Conservation (phyloP, 2,888 invertebrate species). For the Stenotaenia linearis region DNA sequence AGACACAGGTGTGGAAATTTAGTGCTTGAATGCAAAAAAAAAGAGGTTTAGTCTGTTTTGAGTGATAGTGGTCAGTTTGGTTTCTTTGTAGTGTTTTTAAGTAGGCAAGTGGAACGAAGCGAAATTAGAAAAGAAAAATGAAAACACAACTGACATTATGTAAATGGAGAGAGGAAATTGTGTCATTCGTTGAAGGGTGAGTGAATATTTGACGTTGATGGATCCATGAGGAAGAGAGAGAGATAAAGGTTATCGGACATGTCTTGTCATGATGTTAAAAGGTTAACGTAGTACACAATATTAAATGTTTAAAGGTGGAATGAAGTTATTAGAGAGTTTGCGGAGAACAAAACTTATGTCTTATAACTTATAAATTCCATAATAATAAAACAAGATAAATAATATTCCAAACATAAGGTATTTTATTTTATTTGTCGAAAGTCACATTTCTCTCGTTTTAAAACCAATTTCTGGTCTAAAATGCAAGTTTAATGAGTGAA, state of each 20-base stretch:
- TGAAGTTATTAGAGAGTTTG: too few relatives aligned
- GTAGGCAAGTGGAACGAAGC: background rate
- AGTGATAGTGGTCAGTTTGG: background rate
- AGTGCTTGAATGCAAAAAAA: background rate
- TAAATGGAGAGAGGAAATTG: background rate
- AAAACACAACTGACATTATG: conserved; percentile 4
- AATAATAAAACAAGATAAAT: too few relatives aligned
- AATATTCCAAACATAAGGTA: too few relatives aligned
- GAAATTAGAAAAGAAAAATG: background rate
- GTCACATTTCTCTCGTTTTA: too few relatives aligned
- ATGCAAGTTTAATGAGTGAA: too few relatives aligned
- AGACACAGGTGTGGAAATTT: background rate
- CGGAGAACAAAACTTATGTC: too few relatives aligned
- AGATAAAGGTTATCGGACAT: background rate
- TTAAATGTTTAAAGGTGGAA: too few relatives aligned
- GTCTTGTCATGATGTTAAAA: background rate
- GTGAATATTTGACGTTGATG: background rate
- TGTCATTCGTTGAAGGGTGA: background rate
- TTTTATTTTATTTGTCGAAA: too few relatives aligned
- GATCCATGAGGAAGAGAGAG: background rate
- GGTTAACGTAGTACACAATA: too few relatives aligned
- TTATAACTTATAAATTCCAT: too few relatives aligned
- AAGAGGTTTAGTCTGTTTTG: background rate
- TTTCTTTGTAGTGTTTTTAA: background rate
- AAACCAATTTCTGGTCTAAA: too few relatives aligned